Evolutionary conservation across 2,113 vertebrate genomes (phyloP), one percentile per base, ranked within the genome.

Genomic region (Ranitomeya variabilis): DNA sequence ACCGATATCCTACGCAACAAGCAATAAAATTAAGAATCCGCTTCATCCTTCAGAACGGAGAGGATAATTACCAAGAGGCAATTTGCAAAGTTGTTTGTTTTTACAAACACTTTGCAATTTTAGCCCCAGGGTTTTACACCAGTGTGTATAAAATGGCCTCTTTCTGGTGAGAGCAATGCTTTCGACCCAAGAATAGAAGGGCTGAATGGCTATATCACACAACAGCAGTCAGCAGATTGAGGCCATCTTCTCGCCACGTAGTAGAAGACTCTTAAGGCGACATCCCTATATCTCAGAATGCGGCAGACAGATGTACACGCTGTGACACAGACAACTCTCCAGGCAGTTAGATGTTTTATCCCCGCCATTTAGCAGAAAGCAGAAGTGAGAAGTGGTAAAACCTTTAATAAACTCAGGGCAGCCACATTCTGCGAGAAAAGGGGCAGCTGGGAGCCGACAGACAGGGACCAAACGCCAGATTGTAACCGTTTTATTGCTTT

Each of bases 401-500:
- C 85, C 91, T 92, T 84, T 93, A 93, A 94, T 93, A 92, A 91
- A 91, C 92, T 94, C 91, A 90, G 90, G 67, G 87, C 93, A 79
- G 93, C 93, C 91, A 93, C 91, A 94, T 94, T 94, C 92, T 93
- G 94, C 90, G 89, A 95, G 94, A 91, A 67, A 91, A 92, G 81
- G 92, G 95, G 94, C 93, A 92, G 92, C 92, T 94, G 92, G 93
- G 94, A 94, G 93, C 94, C 94, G 93, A 93, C 86, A 93, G 94
- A 94, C 95, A 96, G 96, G 96, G 95, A 96, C 94, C 95, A 95
- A 93, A 94, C 93, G 94, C 94, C 95, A 95, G 92, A 94, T 80
- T 94, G 95, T 94, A 96, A 96, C 95, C 94, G 95, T 93, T 96
- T 96, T 95, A 96, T 95, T 95, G 92, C 94, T 94, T 93, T 92